Evolutionary conservation across 2,888 invertebrate genomes (phyloP), one percentile per base, ranked within the genome.

Genomic region (Macrophya annulata): DNA sequence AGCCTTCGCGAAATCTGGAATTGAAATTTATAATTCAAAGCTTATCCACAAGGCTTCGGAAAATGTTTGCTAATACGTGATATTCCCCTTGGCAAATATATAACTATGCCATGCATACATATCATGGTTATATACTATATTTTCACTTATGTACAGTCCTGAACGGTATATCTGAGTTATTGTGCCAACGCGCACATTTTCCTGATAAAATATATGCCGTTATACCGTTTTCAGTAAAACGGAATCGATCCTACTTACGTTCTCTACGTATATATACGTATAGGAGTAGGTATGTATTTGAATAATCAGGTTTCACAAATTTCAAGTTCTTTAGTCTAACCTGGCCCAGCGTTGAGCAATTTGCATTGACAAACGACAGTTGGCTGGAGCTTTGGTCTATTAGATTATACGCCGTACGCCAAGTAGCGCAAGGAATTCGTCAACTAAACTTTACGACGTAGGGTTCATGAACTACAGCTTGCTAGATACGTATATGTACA

Each of bases 51-150:
- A 77, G 77, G 51, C 40, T 77, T 77, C 55, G 51, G 55, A 77
- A 77, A 77, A 77, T 77, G 77, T 77, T 77, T 77, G 77, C 77
- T 77, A 77, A 77, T 77, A 77, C 55, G 77, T 77, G 77, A 77
- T 51, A 77, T 77, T 55, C 77, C 51, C 55, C 31, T 8, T 51
- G 77, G 77, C 51, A 37, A 37, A 43, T 77, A 77, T 77, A 62
- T 10, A 25, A 3, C 10, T 25, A 25, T 31, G 6, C 45, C 45
- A 72, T 72, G 72, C 72, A 21, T 76, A 48, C 48, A 25, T 45
- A 76, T 25, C 25, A 48, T 15, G 76, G 76, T 25, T 48, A 76
- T 48, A 37, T 8, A 10, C n/a, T 40, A 37, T 51, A 17, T 8
- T 17, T 55, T 17, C n/a, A 77, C 51, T 31, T 77, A 31, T 31